Evolutionary conservation across 2,888 invertebrate genomes (phyloP).

Genomic region (Dasypolia templi): DNA sequence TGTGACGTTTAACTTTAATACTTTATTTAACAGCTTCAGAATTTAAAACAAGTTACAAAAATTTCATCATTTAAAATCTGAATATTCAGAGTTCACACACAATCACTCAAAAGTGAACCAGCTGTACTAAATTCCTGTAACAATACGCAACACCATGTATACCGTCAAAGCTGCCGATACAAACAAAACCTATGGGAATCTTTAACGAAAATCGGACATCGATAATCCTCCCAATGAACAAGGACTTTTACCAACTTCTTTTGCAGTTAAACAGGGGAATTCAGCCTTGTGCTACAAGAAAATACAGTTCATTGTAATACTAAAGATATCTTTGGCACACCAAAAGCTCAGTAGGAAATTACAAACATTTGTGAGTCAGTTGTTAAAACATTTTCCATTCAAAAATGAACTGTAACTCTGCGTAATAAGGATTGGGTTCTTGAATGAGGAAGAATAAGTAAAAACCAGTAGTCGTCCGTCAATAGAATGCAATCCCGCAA

Average conservation of each 20-base stretch:
- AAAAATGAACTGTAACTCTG: slow-evolving; percentile 23
- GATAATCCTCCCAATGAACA: slow-evolving; percentile 75
- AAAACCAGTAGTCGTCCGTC: slow-evolving; percentile 62
- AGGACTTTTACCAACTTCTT: slow-evolving; percentile 47
- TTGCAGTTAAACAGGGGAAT: neutral
- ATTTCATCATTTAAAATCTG: slow-evolving; percentile 20
- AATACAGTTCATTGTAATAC: slow-evolving; percentile 25
- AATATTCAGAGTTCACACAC: slow-evolving; percentile 59
- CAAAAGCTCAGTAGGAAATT: slow-evolving; percentile 60
- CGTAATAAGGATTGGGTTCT: neutral
- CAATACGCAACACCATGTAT: slow-evolving; percentile 66
- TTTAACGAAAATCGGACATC: slow-evolving; percentile 75
- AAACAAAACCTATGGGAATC: slow-evolving; percentile 75
- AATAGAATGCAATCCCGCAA: slow-evolving; percentile 77
- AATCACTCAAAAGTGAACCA: slow-evolving; percentile 52
- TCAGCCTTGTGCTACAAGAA: slow-evolving; percentile 9
- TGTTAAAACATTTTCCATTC: slow-evolving; percentile 10
- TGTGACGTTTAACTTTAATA: neutral
- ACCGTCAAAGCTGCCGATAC: slow-evolving; percentile 67
- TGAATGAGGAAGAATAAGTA: slow-evolving; percentile 55
- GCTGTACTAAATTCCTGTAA: slow-evolving; percentile 59
- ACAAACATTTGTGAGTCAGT: slow-evolving; percentile 49
- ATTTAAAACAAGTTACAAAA: slow-evolving; percentile 27
- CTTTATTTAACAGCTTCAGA: neutral
- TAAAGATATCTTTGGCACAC: slow-evolving; percentile 50